Evolutionary conservation across 2,888 invertebrate species (phyloP).

Genomic region (Shargacucullia verbasci): DNA sequence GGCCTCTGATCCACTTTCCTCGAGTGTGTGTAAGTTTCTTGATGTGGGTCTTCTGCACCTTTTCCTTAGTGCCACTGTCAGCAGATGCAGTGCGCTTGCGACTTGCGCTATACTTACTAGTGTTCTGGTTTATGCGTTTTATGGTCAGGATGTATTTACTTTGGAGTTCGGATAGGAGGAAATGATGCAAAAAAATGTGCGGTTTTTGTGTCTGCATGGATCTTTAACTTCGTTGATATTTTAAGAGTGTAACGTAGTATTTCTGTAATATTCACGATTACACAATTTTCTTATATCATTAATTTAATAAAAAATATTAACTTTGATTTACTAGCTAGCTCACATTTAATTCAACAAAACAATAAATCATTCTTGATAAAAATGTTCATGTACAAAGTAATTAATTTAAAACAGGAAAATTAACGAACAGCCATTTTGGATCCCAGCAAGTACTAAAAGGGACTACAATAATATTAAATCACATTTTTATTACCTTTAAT

Average conservation of each 20-base stretch:
- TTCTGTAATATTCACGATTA: too few relatives aligned
- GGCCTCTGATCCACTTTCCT: too few relatives aligned
- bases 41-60: constrained; percentile 23
- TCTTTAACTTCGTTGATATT: constrained; percentile 30
- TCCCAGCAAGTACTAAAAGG: constrained; percentile 25
- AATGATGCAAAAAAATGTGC: constrained; percentile 46
- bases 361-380: constrained; percentile 21
- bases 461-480: constrained; percentile 39
- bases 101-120: constrained; percentile 18
- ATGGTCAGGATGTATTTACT: constrained; percentile 45
- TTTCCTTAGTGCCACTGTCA: not conserved
- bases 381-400: constrained; percentile 24
- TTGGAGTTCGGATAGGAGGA: constrained; percentile 31
- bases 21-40: too few relatives aligned
- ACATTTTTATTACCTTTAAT: constrained; percentile 44
- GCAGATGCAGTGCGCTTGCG: constrained; percentile 47
- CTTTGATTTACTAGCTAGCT: too few relatives aligned
- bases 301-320: too few relatives aligned
- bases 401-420: constrained; percentile 32
- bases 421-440: constrained; percentile 21
- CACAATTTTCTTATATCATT: too few relatives aligned
- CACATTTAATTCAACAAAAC: constrained; percentile 18
- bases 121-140: constrained; percentile 43
- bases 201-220: constrained; percentile 38
- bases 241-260: constrained; percentile 28